A percentile compares a stretch with the other conserved stretches of the same genome.
Evolutionary conservation across 2,113 vertebrate genomes (phyloP).

Genomic region (Oostethus manadensis): DNA sequence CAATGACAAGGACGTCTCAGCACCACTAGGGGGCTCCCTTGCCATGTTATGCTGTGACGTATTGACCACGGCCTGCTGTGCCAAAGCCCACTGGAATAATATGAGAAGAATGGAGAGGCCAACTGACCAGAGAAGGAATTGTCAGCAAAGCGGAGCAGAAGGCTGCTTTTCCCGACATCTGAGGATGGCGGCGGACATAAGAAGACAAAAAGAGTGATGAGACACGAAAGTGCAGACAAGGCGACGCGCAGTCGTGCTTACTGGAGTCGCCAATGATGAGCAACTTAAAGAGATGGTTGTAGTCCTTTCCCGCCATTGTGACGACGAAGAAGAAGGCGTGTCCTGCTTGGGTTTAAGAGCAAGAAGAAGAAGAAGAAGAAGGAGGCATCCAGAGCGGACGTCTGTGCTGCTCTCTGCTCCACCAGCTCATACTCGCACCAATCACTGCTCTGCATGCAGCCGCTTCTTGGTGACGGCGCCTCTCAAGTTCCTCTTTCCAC

Average conservation of each 20-base stretch:
- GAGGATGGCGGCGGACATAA: conserved; percentile 3
- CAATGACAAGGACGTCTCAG: too few species aligned
- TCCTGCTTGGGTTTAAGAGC: neutral
- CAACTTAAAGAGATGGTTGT: conserved; percentile 81
- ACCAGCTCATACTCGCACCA: too few species aligned
- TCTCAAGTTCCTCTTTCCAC: too few species aligned
- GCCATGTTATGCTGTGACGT: too few species aligned
- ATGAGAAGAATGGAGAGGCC: neutral
- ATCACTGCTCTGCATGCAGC: too few species aligned
- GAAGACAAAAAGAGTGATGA: neutral
- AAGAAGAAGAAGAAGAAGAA: neutral
- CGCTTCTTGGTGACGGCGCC: too few species aligned
- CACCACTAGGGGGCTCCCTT: too few species aligned
- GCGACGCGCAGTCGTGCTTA: conserved; percentile 41
- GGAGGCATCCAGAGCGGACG: too few species aligned
- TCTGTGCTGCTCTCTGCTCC: too few species aligned
- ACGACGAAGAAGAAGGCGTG: too few species aligned
- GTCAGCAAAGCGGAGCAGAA: conserved; percentile 80
- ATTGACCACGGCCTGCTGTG: too few species aligned
- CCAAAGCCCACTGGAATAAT: too few species aligned
- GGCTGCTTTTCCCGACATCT: conserved; percentile 85
- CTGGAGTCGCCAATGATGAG: conserved; percentile 84
- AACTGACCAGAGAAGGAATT: conserved; percentile 81
- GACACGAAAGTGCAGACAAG: neutral
- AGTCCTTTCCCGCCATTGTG: conserved; percentile 78